These are phyloP conservation scores for Chrysotoxum bicinctum DNA, from an alignment of 2,888 invertebrate species.

Conservation along the genomic window DNA sequence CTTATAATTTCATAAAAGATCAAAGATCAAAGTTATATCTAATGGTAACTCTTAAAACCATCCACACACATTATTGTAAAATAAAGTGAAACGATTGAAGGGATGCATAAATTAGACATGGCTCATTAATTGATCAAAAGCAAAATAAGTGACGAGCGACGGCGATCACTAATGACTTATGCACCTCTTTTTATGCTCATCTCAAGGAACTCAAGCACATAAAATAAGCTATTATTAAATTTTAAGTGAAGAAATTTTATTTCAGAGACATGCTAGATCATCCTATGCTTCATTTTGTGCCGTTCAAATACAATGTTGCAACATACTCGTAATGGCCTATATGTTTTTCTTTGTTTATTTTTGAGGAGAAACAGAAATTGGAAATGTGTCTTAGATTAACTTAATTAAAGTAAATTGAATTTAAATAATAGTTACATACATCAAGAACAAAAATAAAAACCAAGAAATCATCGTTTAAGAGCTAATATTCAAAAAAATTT, in stretches of 20 bases:
- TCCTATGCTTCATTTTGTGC: conserved; percentile 28
- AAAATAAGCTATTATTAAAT: neutral
- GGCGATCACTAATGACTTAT: conserved; percentile 30
- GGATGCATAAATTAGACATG: conserved; percentile 59
- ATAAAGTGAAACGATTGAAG: neutral
- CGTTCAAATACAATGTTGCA: conserved; percentile 52
- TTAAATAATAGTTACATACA: neutral
- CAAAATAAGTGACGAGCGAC: conserved; percentile 62
- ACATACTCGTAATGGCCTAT: conserved; percentile 17
- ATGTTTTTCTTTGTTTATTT: neutral
- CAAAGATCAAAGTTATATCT: conserved; percentile 55
- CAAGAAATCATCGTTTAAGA: no score
- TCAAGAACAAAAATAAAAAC: neutral
- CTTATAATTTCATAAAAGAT: conserved; percentile 35
- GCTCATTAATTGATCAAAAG: conserved; percentile 69
- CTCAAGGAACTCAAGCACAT: conserved; percentile 2
- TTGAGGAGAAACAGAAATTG: neutral
- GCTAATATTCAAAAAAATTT: no score
- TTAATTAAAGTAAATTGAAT: neutral
- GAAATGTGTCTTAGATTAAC: neutral
- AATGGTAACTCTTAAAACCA: neutral
- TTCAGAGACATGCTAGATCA: conserved; percentile 5
- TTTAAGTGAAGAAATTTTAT: conserved; percentile 29
- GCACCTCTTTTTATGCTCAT: neutral
- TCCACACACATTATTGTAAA: conserved; percentile 11